Evolutionary conservation across 1,140 invertebrate species (phyloP), one percentile per base, ranked within the genome.

Genomic region (Cardiocondyla obscurior): DNA sequence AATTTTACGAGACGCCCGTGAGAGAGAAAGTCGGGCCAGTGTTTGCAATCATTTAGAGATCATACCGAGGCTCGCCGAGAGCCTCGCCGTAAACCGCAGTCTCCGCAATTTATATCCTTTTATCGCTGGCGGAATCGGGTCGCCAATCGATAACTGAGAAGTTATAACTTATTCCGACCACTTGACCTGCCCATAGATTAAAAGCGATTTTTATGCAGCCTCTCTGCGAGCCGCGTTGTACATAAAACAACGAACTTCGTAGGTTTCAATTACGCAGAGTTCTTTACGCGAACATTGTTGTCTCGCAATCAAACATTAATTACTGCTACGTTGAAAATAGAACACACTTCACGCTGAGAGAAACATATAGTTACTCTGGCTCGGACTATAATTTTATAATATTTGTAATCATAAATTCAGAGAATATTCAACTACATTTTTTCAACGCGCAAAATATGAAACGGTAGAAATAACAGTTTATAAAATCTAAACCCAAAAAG

Each of bases 21-120:
- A 81, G 82, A 84, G 85, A 86, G 83, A 86, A 84, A 84, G 74
- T 84, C 36, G 44, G 39, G 84, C 84, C 51, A 72, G 30, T 67
- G 64, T 49, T 76, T 76, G 72, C 58, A 86, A 60, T 86, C 44
- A 69, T 86, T 83, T 83, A 83, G 53, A 81, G 82, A 79, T 79
- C 73, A 83, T 73, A 58, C 46, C 30, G 36, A 8, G 58, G 42
- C 55, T 67, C 1, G 53, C 39, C 53, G 39, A 33, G 53, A 46
- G 28, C 7, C 53, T 69, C 49, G 58, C 58, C 73, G 44, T 85
- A 84, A 85, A 81, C 53, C 25, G 49, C 22, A 73, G 33, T 33
- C 51, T 62, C 36, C 25, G 64, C 81, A 65, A 85, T 85, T 65
- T 74, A 77, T 85, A 46, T 83, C 64, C 82, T 82, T 83, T 85